Conservation (phyloP, 2,888 invertebrate species). For the Mesorhabditis sp. region DNA sequence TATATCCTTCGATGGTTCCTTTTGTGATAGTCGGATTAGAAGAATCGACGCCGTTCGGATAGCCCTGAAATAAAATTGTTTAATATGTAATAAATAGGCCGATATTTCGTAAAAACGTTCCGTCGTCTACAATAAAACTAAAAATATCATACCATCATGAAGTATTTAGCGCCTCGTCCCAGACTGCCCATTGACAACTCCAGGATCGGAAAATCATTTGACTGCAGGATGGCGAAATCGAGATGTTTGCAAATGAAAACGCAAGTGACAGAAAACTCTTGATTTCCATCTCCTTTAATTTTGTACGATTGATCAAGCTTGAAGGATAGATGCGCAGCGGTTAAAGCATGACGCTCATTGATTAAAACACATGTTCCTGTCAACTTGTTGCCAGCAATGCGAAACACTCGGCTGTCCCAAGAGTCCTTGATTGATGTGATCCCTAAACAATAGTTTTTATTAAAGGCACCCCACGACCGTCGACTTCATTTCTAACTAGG, state of each 20-base stretch:
- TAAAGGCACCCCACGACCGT: neutral
- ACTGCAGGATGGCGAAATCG: conserved; percentile 11
- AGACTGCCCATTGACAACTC: conserved; percentile 9
- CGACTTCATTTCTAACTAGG: conserved; percentile 3
- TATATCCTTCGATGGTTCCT: conserved; percentile 2
- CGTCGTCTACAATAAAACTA: conserved; percentile 9
- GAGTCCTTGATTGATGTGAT: conserved; percentile 10
- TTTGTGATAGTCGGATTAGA: conserved; percentile 1
- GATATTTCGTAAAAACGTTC: conserved; percentile 9
- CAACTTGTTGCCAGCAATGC: conserved; percentile 11
- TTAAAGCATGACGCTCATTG: conserved; percentile 10
- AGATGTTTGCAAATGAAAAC: conserved; percentile 11
- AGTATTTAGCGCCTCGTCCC: conserved; percentile 9
- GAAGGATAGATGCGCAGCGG: conserved; percentile 12
- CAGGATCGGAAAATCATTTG: conserved; percentile 11
- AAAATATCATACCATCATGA: conserved; percentile 13
- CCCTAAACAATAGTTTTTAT: neutral
- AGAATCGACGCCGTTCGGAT: conserved; percentile 2
- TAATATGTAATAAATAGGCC: conserved; percentile 8
- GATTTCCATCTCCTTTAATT: conserved; percentile 10
- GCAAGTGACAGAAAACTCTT: conserved; percentile 12
- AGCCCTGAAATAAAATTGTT: neutral
- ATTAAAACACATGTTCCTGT: conserved; percentile 12
- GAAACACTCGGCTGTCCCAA: conserved; percentile 10
- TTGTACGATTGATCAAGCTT: conserved; percentile 11